Percentiles rank a stretch among this genome's conserved stretches.
Evolutionary conservation across 2,888 invertebrate species (phyloP).

Genomic region (Rhogogaster chlorosoma): DNA sequence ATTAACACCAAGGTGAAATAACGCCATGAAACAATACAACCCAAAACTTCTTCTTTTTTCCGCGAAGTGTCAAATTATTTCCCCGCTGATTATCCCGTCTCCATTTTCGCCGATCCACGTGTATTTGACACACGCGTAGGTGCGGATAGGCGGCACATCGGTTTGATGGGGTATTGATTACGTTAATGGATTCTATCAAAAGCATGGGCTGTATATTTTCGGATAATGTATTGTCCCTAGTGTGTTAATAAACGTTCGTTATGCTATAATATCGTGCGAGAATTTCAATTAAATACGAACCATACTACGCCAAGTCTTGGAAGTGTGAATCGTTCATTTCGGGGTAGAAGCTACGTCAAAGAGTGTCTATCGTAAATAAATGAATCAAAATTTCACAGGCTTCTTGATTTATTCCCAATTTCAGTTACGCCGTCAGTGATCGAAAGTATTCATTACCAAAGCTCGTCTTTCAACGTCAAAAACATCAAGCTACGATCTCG

Average conservation of each 20-base stretch:
- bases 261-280: background rate
- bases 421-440: slow-evolving; percentile 3
- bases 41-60: background rate
- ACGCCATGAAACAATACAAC: background rate
- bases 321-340: background rate
- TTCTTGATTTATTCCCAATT: background rate
- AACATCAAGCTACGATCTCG: background rate
- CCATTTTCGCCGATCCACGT: background rate
- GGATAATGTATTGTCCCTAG: background rate
- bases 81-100: background rate
- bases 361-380: background rate
- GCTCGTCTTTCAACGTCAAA: slow-evolving; percentile 25
- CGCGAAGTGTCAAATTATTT: background rate
- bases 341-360: background rate
- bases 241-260: background rate
- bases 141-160: background rate
- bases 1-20: background rate
- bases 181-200: slow-evolving; percentile 17
- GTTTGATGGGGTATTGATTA: slow-evolving; percentile 19
- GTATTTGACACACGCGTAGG: background rate
- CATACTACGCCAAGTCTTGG: background rate
- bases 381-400: background rate
- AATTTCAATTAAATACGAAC: background rate
- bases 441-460: background rate
- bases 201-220: background rate